These are phyloP conservation scores for Pipra filicauda DNA, from an alignment of 2,113 vertebrate genomes.

Conservation along the genomic window DNA sequence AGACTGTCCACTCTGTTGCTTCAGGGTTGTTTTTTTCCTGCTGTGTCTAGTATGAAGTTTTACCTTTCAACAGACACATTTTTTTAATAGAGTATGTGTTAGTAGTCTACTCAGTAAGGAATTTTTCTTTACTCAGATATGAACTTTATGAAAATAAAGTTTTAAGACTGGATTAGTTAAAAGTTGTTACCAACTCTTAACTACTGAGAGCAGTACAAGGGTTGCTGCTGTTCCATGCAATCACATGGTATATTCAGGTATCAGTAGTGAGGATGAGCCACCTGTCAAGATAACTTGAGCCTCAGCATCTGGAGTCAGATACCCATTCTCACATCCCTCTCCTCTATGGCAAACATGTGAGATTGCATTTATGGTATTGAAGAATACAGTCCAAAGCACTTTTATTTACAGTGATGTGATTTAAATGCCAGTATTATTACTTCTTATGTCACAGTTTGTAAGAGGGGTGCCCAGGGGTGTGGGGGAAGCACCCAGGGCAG, in stretches of 20 bases:
- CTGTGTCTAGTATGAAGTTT: background rate
- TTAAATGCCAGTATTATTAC: background rate
- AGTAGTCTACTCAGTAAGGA: background rate
- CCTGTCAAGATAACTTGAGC: background rate
- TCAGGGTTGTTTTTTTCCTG: background rate
- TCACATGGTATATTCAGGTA: no score
- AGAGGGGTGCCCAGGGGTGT: no score
- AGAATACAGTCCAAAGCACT: background rate
- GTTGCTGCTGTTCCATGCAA: background rate
- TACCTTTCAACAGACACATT: background rate
- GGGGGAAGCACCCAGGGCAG: no score
- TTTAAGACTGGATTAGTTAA: background rate
- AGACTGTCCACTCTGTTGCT: background rate
- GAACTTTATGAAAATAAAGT: background rate
- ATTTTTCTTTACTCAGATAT: background rate
- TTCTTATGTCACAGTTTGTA: background rate
- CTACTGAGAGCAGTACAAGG: background rate
- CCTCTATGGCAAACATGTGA: background rate
- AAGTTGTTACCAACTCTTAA: background rate
- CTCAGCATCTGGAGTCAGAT: background rate
- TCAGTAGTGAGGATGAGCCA: accelerated
- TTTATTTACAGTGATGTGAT: background rate
- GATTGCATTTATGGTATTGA: background rate
- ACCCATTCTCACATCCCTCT: background rate
- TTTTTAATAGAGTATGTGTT: background rate